Evolutionary conservation across 2,888 invertebrate genomes (phyloP), one percentile per base, ranked within the genome.

Genomic region (Psylliodes chrysocephalus): DNA sequence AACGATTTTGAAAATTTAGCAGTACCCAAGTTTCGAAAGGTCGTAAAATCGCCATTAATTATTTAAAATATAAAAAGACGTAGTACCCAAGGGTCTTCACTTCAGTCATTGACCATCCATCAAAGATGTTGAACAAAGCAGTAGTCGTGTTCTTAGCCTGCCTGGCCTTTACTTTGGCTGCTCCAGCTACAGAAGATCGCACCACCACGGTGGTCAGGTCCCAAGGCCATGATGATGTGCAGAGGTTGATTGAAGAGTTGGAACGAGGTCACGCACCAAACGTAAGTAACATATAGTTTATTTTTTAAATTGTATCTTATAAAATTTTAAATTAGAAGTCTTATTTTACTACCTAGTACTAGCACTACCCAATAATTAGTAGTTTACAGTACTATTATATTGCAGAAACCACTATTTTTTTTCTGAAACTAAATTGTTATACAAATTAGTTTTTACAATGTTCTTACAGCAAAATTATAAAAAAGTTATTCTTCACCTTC

Each of bases 31-130:
- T 46, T 46, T 46, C 46, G 22, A 46, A 46, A 46, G 12, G 22
- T 25, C 46, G 14, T 46, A 46, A 46, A 46, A 46, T 46, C n/a
- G n/a, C 22, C 19, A 46, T 49, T 49, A 49, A 12, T 4, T 49
- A 15, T 49, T 49, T 28, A 19, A 28, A 49, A 28, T 49, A 49
- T 49, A 49, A 47, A 42, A 42, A 14, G 49, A 8, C 22, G 8
- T 10, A 25, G 15, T 14, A 28, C 12, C 49, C 15, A 6, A 49
- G 2, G 1, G 8, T 28, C n/a, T 28, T 49, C 49, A 49, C 25
- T 49, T 28, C 28, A 47, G 25, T 25, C 12, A n/a, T n/a, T n/a
- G n/a, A n/a, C n/a, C n/a, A n/a, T n/a, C n/a, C n/a, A n/a, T n/a
- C n/a, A n/a, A n/a, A n/a, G 1, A 28, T 49, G 28, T 7, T 17